Evolutionary conservation across 53 echinoderm and acorn worm genomes (phyloP), one percentile per base, ranked within the genome.

Genomic region (Temnopleurus reevesii): DNA sequence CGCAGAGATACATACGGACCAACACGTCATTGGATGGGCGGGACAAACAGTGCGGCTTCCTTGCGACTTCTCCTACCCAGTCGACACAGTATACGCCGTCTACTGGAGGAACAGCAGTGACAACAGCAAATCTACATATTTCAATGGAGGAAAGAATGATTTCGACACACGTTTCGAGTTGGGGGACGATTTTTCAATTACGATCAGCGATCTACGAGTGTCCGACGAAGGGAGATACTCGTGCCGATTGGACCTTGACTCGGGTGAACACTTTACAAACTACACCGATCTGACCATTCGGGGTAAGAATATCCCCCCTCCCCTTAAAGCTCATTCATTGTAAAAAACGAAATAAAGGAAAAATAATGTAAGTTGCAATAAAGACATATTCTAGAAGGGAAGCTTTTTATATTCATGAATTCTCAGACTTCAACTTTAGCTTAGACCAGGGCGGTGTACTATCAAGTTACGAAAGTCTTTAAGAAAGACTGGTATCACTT

Each of bases 71-170:
- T 2, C 71, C 71, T 71, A 71, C 13, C n/a, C 38, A 0, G 71
- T 38, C 10, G n/a, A n/a, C n/a, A n/a, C n/a, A n/a, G 71, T 71
- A 2, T n/a, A 38, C 5, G 71, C 71, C 8, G 7, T 71, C 36
- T 36, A 71, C 71, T 71, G 71, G 71, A 38, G 36, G 38, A 71
- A 71, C 71, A 71, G 71, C 71, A 71, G 21, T 38, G 71, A 10
- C 8, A 4, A 4, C 0, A 38, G 7, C n/a, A 71, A 71, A 71
- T 36, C 41, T n/a, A 8, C 38, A 1, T 41, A 35, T 41, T 71
- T 71, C 71, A n/a, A 71, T 38, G 41, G n/a, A 21, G 9, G 9
- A 18, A 7, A 2, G 6, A 0, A 2, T 4, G 41, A 9, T 23
- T 43, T 41, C 23, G 71, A 71, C 41, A 41, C 18, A 12, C 71